Evolutionary conservation across 2,888 invertebrate genomes (phyloP), one percentile per base, ranked within the genome.

Genomic region (Rhaphigaster nebulosa): DNA sequence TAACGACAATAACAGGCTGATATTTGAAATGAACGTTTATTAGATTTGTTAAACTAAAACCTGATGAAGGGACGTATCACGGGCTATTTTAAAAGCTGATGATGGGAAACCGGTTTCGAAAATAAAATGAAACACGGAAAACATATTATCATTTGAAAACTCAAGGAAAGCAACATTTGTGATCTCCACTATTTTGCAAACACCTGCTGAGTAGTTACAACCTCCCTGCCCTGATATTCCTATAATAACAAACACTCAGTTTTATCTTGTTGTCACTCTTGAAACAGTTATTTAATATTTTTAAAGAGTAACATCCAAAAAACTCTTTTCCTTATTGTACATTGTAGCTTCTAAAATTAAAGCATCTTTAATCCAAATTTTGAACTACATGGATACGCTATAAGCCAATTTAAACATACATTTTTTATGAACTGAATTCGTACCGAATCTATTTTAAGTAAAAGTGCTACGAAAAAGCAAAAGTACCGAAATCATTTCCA

Each of bases 121-220:
- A 84, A 84, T 84, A 84, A 84, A 84, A 84, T 84, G 84, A 84
- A 50, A 84, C 45, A 84, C 45, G 84, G 84, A 84, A 84, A 84
- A 84, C 84, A n/a, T n/a, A 84, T 76, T 76, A 76, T 84, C 84
- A 84, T 45, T 84, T 84, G 84, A 84, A 84, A 84, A 84, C 84
- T 84, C 84, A 84, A 84, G 84, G 84, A 84, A 84, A 84, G 15
- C 84, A 84, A 84, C 84, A 84, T 84, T 84, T 84, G n/a, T n/a
- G 45, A 84, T n/a, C 45, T 84, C 34, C 70, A 76, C 34, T 34
- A 76, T 38, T 76, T 23, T 38, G 10, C 70, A 76, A 76, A 76
- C 38, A 76, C 34, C 38, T 76, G 1, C 38, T 38, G 8, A 76
- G 18, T 76, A 76, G 70, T 76, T 38, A 20, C 18, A 38, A 6